Conservation (phyloP, 1,140 invertebrate genomes). For the Matsumurasca onukii region DNA sequence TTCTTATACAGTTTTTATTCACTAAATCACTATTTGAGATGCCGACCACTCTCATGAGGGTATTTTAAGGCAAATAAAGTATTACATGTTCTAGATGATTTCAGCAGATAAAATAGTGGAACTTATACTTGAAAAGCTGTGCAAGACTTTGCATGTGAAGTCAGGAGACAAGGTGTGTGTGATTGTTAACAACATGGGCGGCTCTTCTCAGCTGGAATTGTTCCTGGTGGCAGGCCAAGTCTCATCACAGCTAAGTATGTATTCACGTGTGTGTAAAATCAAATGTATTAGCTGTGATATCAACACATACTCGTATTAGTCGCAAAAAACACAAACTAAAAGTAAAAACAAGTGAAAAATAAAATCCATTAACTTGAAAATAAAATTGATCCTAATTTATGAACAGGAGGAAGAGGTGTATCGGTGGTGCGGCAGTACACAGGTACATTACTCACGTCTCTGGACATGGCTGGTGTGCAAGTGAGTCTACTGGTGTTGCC, state of each 20-base stretch:
- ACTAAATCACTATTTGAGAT: no score
- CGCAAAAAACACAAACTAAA: not conserved
- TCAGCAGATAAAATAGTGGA: conserved; percentile 50
- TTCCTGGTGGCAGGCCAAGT: conserved; percentile 71
- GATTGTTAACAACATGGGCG: conserved; percentile 81
- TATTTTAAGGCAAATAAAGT: no score
- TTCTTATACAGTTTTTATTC: no score
- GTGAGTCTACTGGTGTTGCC: conserved; percentile 59
- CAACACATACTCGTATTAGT: no score
- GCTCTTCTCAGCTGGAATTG: conserved; percentile 73
- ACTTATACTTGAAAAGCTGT: conserved; percentile 54
- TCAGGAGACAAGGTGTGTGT: conserved; percentile 60
- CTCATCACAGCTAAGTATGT: conserved; percentile 6
- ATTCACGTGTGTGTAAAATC: no score
- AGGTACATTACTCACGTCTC: conserved; percentile 74
- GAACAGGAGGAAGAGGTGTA: conserved; percentile 55
- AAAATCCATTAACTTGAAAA: not conserved
- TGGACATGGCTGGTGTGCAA: conserved; percentile 80
- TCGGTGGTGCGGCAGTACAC: conserved; percentile 62
- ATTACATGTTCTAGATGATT: no score
- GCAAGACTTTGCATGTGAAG: conserved; percentile 53
- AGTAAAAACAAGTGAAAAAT: not conserved
- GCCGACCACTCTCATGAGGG: no score
- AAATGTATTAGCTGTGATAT: no score
- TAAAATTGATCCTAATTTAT: not conserved